These are phyloP conservation scores for Pseudorhiza aurosa DNA, from an alignment of 30 jellyfish, hydroid and myxozoan genomes.

Conservation along the genomic window DNA sequence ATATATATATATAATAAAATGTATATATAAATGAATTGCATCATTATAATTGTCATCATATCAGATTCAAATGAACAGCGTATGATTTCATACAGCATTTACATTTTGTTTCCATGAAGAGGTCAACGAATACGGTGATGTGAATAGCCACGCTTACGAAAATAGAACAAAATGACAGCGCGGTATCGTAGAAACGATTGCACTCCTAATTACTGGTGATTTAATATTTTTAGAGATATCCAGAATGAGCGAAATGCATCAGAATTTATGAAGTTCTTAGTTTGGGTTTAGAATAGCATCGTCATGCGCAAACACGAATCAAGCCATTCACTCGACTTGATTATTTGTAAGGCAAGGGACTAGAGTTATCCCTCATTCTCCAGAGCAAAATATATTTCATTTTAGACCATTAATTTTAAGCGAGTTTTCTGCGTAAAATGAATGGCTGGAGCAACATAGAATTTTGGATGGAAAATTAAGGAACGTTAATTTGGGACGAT, in stretches of 20 bases:
- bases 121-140: not conserved
- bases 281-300: constrained; percentile 30
- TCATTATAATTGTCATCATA: no score
- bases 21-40: no score
- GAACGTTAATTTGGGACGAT: constrained; percentile 20
- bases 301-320: constrained; percentile 8
- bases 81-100: no score
- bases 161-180: no score
- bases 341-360: constrained; percentile 17
- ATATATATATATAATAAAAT: no score
- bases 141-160: constrained; percentile 27
- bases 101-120: not conserved
- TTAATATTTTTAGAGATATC: constrained; percentile 18
- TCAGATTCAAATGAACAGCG: no score
- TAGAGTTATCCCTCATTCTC: not conserved
- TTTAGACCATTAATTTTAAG: constrained; percentile 26
- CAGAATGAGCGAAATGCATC: constrained; percentile 27
- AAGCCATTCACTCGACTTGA: constrained; percentile 25
- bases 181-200: no score
- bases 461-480: not conserved
- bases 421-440: constrained; percentile 2
- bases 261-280: constrained; percentile 2
- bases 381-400: not conserved
- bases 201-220: constrained; percentile 48
- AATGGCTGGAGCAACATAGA: not conserved